Evolutionary conservation across 2,888 invertebrate species (phyloP).

Genomic region (Deilephila porcellus): DNA sequence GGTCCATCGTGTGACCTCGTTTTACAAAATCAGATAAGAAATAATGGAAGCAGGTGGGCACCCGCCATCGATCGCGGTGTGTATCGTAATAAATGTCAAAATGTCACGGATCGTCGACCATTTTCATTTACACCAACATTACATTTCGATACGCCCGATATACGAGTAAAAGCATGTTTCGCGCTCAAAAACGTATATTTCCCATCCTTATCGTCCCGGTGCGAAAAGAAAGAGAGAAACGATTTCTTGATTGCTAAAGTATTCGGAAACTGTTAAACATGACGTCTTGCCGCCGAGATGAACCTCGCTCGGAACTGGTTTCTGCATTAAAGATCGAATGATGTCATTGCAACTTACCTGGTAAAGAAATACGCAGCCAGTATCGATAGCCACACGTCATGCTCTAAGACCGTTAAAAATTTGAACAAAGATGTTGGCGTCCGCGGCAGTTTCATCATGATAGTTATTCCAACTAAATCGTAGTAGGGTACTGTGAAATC

Average conservation of each 20-base stretch:
- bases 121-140: slow-evolving; percentile 41
- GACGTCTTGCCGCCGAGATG: slow-evolving; percentile 36
- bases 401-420: slow-evolving; percentile 97
- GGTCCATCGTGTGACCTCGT: slow-evolving; percentile 64
- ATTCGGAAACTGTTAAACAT: slow-evolving; percentile 53
- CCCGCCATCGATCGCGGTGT: slow-evolving; percentile 56
- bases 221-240: not conserved
- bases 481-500: slow-evolving; percentile 99
- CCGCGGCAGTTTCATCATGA: slow-evolving; percentile 96
- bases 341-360: slow-evolving; percentile 82
- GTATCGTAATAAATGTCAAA: slow-evolving; percentile 53
- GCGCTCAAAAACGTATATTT: not conserved
- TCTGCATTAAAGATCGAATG: slow-evolving; percentile 38
- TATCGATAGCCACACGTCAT: slow-evolving; percentile 98
- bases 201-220: not conserved
- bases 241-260: slow-evolving; percentile 36
- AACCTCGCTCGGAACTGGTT: slow-evolving; percentile 31
- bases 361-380: slow-evolving; percentile 97
- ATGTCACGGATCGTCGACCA: slow-evolving; percentile 50
- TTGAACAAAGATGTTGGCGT: slow-evolving; percentile 97
- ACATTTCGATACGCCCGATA: slow-evolving; percentile 33
- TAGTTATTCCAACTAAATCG: slow-evolving; percentile 98
- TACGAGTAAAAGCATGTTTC: slow-evolving; percentile 33
- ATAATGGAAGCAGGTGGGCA: slow-evolving; percentile 66
- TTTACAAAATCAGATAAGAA: slow-evolving; percentile 72